Conservation (phyloP, 2,888 invertebrate genomes). For the Eledone cirrhosa region DNA sequence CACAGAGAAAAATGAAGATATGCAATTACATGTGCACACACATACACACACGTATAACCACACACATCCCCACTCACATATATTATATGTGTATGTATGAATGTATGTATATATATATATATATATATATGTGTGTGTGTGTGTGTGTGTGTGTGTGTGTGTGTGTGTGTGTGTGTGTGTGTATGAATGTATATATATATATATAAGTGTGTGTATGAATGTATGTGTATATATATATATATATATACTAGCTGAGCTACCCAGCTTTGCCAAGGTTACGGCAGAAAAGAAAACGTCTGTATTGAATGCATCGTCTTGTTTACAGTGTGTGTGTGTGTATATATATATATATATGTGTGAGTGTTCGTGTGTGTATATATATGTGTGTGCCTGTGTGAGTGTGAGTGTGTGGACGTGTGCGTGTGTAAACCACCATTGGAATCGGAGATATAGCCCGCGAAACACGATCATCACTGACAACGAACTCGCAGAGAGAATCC, state of each 20-base stretch:
- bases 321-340: neutral
- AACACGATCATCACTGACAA: no score
- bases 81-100: neutral
- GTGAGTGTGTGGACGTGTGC: neutral
- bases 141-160: neutral
- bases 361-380: neutral
- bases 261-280: no score
- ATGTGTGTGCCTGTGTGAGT: neutral
- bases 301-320: no score
- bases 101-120: neutral
- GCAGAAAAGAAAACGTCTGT: no score
- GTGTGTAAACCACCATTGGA: no score
- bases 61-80: neutral
- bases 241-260: no score
- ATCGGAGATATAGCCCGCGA: no score
- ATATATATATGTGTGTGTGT: neutral
- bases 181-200: neutral
- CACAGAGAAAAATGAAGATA: no score
- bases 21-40: neutral
- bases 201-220: neutral
- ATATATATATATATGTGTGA: conserved; percentile 1
- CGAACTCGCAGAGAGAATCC: no score
- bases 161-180: neutral
- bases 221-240: conserved; percentile 4
- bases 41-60: neutral